Conservation (phyloP, 2,888 invertebrate genomes). For the Nymphalis urticae region DNA sequence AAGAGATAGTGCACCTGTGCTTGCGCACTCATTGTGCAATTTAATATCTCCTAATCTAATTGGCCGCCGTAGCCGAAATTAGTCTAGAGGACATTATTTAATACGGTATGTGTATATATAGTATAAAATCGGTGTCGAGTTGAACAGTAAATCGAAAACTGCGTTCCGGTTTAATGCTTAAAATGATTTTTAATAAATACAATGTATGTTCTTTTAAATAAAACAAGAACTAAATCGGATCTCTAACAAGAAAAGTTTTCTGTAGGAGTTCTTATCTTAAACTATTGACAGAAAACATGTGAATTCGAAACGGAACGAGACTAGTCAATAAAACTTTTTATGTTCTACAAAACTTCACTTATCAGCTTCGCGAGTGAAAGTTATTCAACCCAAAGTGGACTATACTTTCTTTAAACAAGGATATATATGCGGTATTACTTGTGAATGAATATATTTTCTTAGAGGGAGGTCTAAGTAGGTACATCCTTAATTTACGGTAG, state of each 20-base stretch:
- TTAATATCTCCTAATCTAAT: too few relatives aligned
- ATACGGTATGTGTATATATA: too few relatives aligned
- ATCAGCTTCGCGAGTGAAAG: slow-evolving; percentile 38
- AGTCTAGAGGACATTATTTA: too few relatives aligned
- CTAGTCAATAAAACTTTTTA: slow-evolving; percentile 43
- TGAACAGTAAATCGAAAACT: not conserved
- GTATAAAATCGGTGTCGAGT: not conserved
- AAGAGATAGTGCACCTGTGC: too few relatives aligned
- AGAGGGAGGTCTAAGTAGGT: too few relatives aligned
- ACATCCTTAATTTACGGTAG: too few relatives aligned
- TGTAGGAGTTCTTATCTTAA: slow-evolving; percentile 31
- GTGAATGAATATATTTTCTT: not conserved
- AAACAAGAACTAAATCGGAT: not conserved
- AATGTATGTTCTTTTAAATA: not conserved
- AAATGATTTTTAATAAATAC: not conserved
- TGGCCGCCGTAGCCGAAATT: too few relatives aligned
- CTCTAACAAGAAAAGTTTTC: slow-evolving; percentile 18
- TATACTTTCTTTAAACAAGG: slow-evolving; percentile 24
- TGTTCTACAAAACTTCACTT: slow-evolving; percentile 40
- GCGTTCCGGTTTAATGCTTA: not conserved
- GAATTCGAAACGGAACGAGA: slow-evolving; percentile 39
- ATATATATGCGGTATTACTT: not conserved
- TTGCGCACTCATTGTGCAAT: too few relatives aligned
- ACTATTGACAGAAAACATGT: slow-evolving; percentile 37
- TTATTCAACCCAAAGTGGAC: slow-evolving; percentile 23